These are phyloP conservation scores for Toxonevra muliebris DNA, from an alignment of 2,888 invertebrate species.

Conservation along the genomic window DNA sequence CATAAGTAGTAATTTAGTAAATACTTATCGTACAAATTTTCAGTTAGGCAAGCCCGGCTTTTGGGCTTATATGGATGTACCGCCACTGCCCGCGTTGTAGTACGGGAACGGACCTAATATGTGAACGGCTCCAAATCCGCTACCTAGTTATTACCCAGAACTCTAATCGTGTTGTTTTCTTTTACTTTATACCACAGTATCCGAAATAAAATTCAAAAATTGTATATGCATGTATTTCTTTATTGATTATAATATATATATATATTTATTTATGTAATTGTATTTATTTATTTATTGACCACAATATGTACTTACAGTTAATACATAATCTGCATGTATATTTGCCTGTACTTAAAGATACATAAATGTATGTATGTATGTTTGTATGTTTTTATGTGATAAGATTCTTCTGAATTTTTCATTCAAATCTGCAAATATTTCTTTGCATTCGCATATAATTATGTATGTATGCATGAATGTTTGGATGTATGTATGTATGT, in stretches of 20 bases:
- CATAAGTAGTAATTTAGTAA: no score
- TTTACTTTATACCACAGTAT: no score
- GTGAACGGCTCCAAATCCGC: no score
- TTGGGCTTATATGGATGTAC: no score
- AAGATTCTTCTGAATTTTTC: constrained; percentile 4
- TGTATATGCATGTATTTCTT: not conserved
- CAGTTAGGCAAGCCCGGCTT: no score
- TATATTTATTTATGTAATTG: not conserved
- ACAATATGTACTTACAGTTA: not conserved
- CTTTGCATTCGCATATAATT: not conserved
- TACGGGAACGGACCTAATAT: no score
- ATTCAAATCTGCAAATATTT: no score
- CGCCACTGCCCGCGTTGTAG: no score
- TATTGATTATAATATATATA: not conserved
- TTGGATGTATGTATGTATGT: not conserved
- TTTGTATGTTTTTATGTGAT: constrained; percentile 1
- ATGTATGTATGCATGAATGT: not conserved
- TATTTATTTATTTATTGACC: not conserved
- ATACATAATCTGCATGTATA: not conserved
- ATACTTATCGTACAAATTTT: no score
- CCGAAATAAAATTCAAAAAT: no score
- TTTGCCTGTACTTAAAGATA: constrained; percentile 2
- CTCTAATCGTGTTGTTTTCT: no score
- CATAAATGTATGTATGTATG: constrained; percentile 12
- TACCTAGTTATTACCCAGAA: no score